phyloP scores from a whole-genome alignment of 2,113 vertebrate species.

The Pithys albifrons region DNA sequence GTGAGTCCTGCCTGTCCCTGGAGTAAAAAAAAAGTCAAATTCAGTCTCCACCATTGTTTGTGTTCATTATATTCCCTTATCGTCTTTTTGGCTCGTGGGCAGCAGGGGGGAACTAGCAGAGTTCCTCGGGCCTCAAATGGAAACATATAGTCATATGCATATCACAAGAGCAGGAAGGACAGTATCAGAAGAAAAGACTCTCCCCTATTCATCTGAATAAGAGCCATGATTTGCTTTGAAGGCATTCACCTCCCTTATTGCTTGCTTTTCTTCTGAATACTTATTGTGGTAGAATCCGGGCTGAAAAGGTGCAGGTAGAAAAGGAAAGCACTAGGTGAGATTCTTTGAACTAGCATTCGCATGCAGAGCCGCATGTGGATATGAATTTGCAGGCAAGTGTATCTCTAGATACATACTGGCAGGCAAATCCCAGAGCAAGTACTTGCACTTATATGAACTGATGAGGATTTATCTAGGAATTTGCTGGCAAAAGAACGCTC shows the following conservation, averaged over 20 bases:
- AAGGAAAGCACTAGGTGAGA: neutral
- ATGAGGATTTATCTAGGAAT: conserved; percentile 56
- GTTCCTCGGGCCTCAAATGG: conserved; percentile 42
- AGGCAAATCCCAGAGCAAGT: conserved; percentile 49
- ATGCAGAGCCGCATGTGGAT: conserved; percentile 33
- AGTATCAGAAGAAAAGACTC: conserved; percentile 40
- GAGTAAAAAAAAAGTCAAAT: conserved; percentile 43
- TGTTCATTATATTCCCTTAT: conserved; percentile 58
- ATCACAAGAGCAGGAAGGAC: conserved; percentile 41
- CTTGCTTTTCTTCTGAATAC: conserved; percentile 33
- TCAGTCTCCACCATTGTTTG: conserved; percentile 57
- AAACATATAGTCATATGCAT: conserved; percentile 55
- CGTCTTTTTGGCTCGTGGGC: conserved; percentile 31
- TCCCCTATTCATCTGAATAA: conserved; percentile 38
- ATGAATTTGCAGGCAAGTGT: conserved; percentile 46
- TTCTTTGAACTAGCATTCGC: conserved; percentile 21
- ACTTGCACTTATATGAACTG: conserved; percentile 50
- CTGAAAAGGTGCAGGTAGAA: conserved; percentile 46
- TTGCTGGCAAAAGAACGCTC: conserved; percentile 44
- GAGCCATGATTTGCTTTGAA: conserved; percentile 38
- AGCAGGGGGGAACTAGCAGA: conserved; percentile 30
- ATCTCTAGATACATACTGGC: conserved; percentile 10
- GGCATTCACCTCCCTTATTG: conserved; percentile 1
- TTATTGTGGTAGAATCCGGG: conserved; percentile 4
- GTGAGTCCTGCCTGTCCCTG: conserved; percentile 57